Percentiles rank a stretch among this genome's conserved stretches.
Conservation (phyloP, 2,797 vertebrate species). For the Sebastes steindachneri region DNA sequence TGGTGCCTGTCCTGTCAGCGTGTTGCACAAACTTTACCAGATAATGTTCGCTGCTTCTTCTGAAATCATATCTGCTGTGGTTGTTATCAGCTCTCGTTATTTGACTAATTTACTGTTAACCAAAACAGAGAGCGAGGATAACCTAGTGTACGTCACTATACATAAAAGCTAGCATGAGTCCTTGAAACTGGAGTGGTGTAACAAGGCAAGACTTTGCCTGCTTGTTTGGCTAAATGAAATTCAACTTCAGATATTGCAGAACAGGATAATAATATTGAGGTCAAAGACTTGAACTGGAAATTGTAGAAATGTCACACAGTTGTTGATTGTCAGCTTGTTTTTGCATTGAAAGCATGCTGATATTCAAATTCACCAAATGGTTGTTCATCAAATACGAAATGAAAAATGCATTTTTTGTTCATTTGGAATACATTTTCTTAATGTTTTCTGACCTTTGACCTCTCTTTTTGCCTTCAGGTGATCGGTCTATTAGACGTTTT, state of each 20-base stretch:
- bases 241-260: background rate
- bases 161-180: background rate
- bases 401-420: background rate
- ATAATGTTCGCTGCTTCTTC: background rate
- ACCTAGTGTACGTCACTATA: background rate
- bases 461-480: slow-evolving; percentile 82
- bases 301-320: background rate
- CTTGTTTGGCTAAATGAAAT: background rate
- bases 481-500: slow-evolving; percentile 98
- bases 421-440: background rate
- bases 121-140: background rate
- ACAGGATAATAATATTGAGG: background rate
- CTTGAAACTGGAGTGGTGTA: background rate
- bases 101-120: slow-evolving; percentile 3
- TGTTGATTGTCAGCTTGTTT: background rate
- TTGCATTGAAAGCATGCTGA: background rate
- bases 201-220: background rate
- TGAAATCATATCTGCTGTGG: slow-evolving; percentile 11
- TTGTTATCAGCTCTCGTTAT: background rate
- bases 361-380: background rate
- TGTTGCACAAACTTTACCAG: background rate
- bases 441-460: slow-evolving; percentile 23
- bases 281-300: background rate
- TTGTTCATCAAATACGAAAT: background rate
- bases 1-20: background rate